Conservation (phyloP, 2,888 invertebrate species). For the Callosobruchus maculatus region DNA sequence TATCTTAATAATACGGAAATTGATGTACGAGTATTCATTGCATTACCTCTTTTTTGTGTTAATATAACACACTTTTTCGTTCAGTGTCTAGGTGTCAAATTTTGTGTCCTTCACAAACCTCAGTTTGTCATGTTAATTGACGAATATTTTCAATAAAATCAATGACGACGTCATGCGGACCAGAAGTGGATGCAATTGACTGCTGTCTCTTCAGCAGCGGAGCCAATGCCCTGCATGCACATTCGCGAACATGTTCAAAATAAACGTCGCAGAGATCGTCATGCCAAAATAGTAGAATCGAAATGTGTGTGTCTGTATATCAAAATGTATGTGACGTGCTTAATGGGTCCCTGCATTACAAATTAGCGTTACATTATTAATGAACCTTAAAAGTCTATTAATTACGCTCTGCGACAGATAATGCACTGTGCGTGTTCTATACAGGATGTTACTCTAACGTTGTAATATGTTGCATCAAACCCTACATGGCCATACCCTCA, state of each 20-base stretch:
- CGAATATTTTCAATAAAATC: no score
- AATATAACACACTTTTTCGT: no score
- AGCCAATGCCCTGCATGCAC: background rate
- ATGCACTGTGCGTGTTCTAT: slow-evolving; percentile 13
- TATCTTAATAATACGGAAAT: no score
- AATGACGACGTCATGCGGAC: no score
- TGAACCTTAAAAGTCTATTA: slow-evolving; percentile 25
- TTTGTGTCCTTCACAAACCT: no score
- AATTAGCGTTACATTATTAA: slow-evolving; percentile 26
- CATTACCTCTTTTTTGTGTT: no score
- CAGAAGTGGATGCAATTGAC: no score
- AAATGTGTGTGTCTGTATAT: slow-evolving; percentile 11
- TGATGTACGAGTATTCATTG: no score
- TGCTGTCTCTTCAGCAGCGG: background rate
- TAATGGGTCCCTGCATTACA: slow-evolving; percentile 24
- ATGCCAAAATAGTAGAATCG: background rate
- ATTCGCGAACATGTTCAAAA: background rate
- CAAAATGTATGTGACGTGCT: slow-evolving; percentile 25
- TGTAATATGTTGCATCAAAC: background rate
- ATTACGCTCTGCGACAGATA: slow-evolving; percentile 24
- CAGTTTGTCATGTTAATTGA: no score
- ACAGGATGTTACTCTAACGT: background rate
- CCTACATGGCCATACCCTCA: no score
- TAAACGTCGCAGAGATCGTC: background rate
- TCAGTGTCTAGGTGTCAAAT: no score